Base-by-base conservation (phyloP, 2,888 invertebrate species). In the Capitulum mitella region DNA sequence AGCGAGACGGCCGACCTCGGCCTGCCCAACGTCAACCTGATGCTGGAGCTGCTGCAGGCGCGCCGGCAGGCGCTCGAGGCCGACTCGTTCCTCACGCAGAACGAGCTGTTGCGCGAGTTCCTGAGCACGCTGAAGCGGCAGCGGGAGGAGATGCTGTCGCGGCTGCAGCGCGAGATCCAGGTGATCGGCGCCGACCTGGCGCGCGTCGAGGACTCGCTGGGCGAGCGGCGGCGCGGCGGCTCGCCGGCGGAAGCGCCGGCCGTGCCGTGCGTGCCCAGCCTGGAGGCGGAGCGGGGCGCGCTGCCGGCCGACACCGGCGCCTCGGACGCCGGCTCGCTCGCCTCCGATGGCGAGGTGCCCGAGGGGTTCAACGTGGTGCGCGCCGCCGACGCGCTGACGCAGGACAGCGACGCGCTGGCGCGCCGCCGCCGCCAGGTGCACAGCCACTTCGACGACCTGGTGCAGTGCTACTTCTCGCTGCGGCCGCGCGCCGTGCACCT, bases 391-490 rank as follows among this genome's bases (percentile, higher is more conserved):
- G 29, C 46, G 29, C 16, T 3, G 43, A 46, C 46, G 10, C n/a
- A 43, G 16, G 75, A 46, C 29, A n/a, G 26, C 26, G 75, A 43
- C 75, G 46, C 54, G 78, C 34, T 40, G 8, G 19, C 54, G 37
- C 40, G 75, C n/a, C 51, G 51, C 3, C 51, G 51, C 10, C 61
- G 37, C 6, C 37, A n/a, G 51, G 70, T 96, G 89, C 90, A 92
- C 83, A 90, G 91, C 10, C 94, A 96, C 87, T 95, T 95, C 85
- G 93, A 94, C 80, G 95, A 95, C 86, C 92, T 96, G 84, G 92
- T 93, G 76, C 90, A 93, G 85, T 93, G 93, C 82, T 96, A 96
- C 86, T 92, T 95, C 85, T 89, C 91, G 6, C 90, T 91, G 75
- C 89, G 94, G 78, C 90, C 91, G 0, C 91, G 91, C 85, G 92